A percentile compares a stretch with the other conserved stretches of the same genome.
These are phyloP conservation scores for Vesta saturnalis DNA, from an alignment of 2,888 invertebrate species.

Conservation along the genomic window DNA sequence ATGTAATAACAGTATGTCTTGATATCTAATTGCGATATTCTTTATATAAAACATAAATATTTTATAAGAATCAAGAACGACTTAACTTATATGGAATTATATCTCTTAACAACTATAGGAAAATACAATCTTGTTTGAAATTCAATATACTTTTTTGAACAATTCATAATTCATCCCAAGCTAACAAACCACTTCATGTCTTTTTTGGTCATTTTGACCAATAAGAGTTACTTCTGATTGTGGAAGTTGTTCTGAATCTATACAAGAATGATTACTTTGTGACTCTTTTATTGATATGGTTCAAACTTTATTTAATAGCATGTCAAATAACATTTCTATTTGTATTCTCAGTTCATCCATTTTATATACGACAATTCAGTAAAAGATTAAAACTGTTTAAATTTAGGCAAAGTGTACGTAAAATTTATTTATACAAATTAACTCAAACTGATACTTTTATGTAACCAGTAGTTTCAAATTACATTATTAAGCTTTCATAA, in stretches of 20 bases:
- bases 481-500: too few species aligned
- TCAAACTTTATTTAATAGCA: neutral
- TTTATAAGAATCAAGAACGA: constrained; percentile 26
- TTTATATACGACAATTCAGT: constrained; percentile 9
- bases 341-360: too few species aligned
- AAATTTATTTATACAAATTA: too few species aligned
- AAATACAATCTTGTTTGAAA: constrained; percentile 25
- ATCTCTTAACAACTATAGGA: neutral
- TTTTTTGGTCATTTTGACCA: constrained; percentile 37
- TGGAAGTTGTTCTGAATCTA: constrained; percentile 29
- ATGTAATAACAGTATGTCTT: constrained; percentile 7
- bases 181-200: constrained; percentile 20
- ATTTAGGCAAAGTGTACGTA: too few species aligned
- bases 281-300: neutral
- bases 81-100: constrained; percentile 31
- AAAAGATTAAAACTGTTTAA: too few species aligned
- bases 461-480: too few species aligned
- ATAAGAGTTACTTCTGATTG: constrained; percentile 27
- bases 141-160: constrained; percentile 33
- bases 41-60: constrained; percentile 28
- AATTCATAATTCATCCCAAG: constrained; percentile 39
- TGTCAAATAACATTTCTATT: neutral
- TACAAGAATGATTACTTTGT: too few species aligned
- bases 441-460: too few species aligned
- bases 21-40: constrained; percentile 24